These are phyloP conservation scores for Hipposideros larvatus DNA, from an alignment of 2,797 vertebrate genomes.

Conservation along the genomic window DNA sequence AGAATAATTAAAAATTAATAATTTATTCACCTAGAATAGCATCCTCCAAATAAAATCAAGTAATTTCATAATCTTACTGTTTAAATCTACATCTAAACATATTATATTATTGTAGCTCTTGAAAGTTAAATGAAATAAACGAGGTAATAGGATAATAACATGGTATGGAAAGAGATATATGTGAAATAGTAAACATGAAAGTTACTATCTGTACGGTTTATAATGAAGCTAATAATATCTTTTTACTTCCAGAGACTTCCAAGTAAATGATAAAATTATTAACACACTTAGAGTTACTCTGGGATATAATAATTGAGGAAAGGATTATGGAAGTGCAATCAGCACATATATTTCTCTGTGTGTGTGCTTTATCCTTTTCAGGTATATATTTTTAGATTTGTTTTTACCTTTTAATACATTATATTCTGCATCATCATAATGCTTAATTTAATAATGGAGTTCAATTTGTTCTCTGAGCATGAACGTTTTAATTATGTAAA, in stretches of 20 bases:
- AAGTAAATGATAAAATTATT: neutral
- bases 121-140: neutral
- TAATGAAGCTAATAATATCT: neutral
- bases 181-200: neutral
- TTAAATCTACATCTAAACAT: neutral
- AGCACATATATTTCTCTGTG: neutral
- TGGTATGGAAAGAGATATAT: neutral
- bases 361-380: neutral
- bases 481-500: constrained; percentile 65
- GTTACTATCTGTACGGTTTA: neutral
- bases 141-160: neutral
- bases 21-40: neutral
- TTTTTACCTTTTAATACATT: neutral
- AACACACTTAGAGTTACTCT: neutral
- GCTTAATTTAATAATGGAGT: constrained; percentile 44
- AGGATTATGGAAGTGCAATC: neutral
- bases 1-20: neutral
- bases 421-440: neutral
- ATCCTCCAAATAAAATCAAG: neutral
- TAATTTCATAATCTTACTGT: neutral
- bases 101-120: neutral
- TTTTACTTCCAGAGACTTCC: neutral
- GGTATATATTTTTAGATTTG: neutral
- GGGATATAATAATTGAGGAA: neutral
- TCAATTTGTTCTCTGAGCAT: constrained; percentile 50